Evolutionary conservation across 2,888 invertebrate species (phyloP), one percentile per base, ranked within the genome.

Genomic region (Drosophila nr. perissopoda): DNA sequence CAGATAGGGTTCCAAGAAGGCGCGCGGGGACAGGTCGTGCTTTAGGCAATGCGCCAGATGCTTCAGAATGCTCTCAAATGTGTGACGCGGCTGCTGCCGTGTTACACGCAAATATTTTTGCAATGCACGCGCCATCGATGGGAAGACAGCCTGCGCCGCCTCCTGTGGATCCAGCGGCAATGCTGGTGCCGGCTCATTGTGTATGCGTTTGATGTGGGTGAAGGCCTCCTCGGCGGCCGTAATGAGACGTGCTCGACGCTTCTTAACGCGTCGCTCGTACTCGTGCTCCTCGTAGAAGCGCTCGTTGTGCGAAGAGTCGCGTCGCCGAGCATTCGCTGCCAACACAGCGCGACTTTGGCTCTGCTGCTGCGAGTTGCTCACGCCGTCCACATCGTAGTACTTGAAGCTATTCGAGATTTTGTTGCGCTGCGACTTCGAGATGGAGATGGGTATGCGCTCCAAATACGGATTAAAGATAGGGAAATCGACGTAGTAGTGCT

Each of bases 261-360:
- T 99, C 90, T 97, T 95, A 66, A 99, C 98, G 66, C 99, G 94
- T 6, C 98, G 94, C 91, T 98, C 98, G 88, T 98, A 98, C 93
- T 99, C 99, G 91, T 98, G 97, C 93, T 99, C 99, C 93, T 99
- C 99, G 93, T 99, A 99, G 93, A 99, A 99, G 40, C 98, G 95
- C 94, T 99, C 99, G 93, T 99, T 99, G 94, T 99, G 99, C 77
- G 98, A 97, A 0, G 98, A 97, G 82, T 98, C 95, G 34, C 98
- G 95, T 2, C 98, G 95, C 21, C 98, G 95, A 0, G 97, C 96
- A 85, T 96, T 96, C 2, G 97, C 96, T 4, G 96, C 95, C 77
- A 96, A 89, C 89, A 96, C 94, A 0, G 95, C 95, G 42, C 95
- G 93, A 10, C 96, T 95, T 89, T 96, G 97, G 68, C 96, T 96